Percentiles rank a stretch among this genome's conserved stretches.
Evolutionary conservation across 2,888 invertebrate species (phyloP).

Genomic region (Onthophagus sagittarius): DNA sequence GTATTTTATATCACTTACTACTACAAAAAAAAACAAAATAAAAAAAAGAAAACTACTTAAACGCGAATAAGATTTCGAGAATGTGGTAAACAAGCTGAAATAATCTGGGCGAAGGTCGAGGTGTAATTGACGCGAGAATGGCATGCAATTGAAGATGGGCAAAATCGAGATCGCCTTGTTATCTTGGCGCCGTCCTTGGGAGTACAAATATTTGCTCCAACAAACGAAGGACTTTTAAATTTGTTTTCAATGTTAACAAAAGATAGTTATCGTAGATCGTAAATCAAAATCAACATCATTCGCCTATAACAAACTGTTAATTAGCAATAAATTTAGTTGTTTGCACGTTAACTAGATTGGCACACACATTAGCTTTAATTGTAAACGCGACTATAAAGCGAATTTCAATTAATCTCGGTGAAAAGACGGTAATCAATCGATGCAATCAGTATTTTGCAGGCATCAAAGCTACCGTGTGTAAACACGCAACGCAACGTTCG

Average conservation of each 20-base stretch:
- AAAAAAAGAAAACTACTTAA: too few relatives aligned
- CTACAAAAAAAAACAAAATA: not conserved
- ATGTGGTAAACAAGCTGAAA: not conserved
- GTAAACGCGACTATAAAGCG: not conserved
- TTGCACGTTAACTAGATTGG: too few relatives aligned
- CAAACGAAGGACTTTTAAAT: not conserved
- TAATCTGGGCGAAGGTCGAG: not conserved
- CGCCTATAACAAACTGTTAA: too few relatives aligned
- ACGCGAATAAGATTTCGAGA: too few relatives aligned
- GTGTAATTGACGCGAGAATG: not conserved
- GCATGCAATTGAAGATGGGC: not conserved
- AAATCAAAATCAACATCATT: too few relatives aligned
- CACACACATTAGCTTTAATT: not conserved
- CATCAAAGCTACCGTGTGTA: not conserved
- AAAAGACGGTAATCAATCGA: not conserved
- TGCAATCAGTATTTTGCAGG: not conserved
- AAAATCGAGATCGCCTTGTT: not conserved
- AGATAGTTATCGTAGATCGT: not conserved
- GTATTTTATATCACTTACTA: not conserved
- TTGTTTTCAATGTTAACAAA: not conserved
- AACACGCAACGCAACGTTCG: not conserved
- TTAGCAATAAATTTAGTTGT: too few relatives aligned
- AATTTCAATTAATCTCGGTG: not conserved
- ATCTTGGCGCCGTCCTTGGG: not conserved
- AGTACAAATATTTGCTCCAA: not conserved